Evolutionary conservation across 2,113 vertebrate species (phyloP).

Genomic region (Merops nubicus): DNA sequence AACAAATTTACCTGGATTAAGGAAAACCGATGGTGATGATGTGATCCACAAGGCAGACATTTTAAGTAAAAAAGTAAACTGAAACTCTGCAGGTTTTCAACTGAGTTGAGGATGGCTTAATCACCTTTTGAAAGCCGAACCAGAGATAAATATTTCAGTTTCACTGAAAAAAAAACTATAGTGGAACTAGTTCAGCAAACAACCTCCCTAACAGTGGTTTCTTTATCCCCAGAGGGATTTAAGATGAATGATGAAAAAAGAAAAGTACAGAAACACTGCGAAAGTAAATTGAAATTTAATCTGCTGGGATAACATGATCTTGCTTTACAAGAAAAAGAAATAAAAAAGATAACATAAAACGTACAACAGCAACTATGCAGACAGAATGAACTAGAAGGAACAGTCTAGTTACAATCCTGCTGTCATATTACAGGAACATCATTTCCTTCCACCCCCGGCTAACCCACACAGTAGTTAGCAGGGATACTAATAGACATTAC

Average conservation of each 20-base stretch:
- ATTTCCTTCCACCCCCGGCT: background rate
- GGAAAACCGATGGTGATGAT: background rate
- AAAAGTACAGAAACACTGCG: background rate
- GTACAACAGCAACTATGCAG: background rate
- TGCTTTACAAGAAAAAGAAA: background rate
- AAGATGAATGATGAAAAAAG: background rate
- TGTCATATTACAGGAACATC: accelerated
- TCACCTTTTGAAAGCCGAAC: background rate
- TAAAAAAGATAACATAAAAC: background rate
- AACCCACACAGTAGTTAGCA: background rate
- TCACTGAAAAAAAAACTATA: background rate
- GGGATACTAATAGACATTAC: background rate
- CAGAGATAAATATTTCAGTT: slow-evolving; percentile 1
- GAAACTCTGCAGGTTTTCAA: background rate
- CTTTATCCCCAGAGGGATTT: background rate
- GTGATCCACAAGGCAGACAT: background rate
- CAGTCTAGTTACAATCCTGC: background rate
- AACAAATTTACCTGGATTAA: background rate
- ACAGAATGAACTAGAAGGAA: background rate
- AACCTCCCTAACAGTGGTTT: background rate
- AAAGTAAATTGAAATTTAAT: slow-evolving; percentile 48
- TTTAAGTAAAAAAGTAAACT: background rate
- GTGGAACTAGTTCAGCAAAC: background rate
- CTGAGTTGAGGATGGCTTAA: background rate
- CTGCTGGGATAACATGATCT: background rate